Percentiles rank a stretch among this genome's conserved stretches.
These are phyloP conservation scores for Escarpia spicata DNA, from an alignment of 2,888 invertebrate species.

Conservation along the genomic window DNA sequence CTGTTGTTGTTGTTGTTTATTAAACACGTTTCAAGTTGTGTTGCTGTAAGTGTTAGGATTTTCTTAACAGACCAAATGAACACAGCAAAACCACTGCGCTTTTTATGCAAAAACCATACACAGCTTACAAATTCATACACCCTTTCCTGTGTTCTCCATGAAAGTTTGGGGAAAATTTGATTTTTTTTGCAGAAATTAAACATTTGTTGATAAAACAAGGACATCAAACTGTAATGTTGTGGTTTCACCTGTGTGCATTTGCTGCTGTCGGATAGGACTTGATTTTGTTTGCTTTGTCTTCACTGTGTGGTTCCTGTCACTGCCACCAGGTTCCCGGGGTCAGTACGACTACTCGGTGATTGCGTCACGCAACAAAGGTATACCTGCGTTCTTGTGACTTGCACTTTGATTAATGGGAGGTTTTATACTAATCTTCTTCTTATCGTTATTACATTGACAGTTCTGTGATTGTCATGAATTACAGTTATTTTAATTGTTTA, in stretches of 20 bases:
- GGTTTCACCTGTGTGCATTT: not conserved
- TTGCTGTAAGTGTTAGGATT: not conserved
- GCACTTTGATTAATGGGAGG: not conserved
- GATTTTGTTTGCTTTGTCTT: not conserved
- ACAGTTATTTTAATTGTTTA: not conserved
- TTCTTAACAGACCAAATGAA: not conserved
- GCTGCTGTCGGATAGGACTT: not conserved
- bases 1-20: not conserved
- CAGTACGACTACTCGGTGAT: not conserved
- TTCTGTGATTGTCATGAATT: not conserved
- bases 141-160: not conserved
- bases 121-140: not conserved
- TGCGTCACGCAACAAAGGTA: not conserved
- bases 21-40: not conserved
- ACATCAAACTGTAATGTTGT: not conserved
- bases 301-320: not conserved
- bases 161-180: too few species aligned
- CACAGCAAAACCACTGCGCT: not conserved
- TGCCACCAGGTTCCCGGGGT: constrained; percentile 16
- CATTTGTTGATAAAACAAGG: not conserved
- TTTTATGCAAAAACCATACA: not conserved
- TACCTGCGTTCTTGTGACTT: not conserved
- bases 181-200: not conserved
- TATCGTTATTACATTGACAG: not conserved
- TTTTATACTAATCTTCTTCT: not conserved